Conservation (phyloP, 2,888 invertebrate species). For the Leucoma salicis region DNA sequence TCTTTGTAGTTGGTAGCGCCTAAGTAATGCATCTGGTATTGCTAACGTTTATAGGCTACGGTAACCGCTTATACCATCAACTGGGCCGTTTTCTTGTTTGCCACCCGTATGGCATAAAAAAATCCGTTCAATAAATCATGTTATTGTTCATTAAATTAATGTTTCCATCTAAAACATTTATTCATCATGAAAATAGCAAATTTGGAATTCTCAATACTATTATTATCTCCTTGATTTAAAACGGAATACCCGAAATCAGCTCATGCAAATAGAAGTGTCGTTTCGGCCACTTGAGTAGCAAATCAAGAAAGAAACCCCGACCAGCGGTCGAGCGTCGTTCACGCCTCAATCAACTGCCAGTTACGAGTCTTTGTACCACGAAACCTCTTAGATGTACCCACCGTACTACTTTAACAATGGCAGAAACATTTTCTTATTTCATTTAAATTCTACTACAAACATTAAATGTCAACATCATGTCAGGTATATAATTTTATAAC, state of each 20-base stretch:
- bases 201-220: constrained; percentile 34
- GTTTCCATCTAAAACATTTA: background rate
- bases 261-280: constrained; percentile 79
- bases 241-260: constrained; percentile 61
- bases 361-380: constrained; percentile 68
- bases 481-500: no score
- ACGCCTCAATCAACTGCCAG: constrained; percentile 79
- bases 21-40: no score
- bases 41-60: no score
- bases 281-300: constrained; percentile 76
- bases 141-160: background rate
- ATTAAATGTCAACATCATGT: background rate
- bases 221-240: constrained; percentile 46
- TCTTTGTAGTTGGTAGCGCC: no score
- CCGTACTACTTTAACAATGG: constrained; percentile 48
- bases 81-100: no score
- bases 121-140: background rate
- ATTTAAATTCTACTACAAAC: constrained; percentile 19
- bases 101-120: no score
- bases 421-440: constrained; percentile 35
- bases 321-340: constrained; percentile 72
- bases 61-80: no score
- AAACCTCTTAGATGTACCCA: constrained; percentile 56
- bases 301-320: constrained; percentile 79
- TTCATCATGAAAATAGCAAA: background rate